Conservation (phyloP, 2,113 vertebrate species). For the Podarcis raffonei region DNA sequence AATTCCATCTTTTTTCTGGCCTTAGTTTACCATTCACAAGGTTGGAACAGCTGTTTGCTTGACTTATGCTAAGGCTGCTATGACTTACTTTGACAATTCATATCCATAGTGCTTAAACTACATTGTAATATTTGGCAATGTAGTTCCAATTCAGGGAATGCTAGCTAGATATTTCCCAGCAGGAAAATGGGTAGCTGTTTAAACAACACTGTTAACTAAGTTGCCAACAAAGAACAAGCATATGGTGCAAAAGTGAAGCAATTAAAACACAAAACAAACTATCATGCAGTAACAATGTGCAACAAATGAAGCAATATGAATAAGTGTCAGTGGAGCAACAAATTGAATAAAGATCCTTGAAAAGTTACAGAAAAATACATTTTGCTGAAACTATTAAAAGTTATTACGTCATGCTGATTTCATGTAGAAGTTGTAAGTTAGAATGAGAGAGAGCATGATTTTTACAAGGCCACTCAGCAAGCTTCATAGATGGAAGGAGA, state of each 20-base stretch:
- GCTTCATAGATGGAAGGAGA: neutral
- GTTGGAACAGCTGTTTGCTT: neutral
- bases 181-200: neutral
- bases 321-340: neutral
- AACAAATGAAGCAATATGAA: neutral
- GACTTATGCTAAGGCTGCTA: neutral
- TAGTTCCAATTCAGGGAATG: neutral
- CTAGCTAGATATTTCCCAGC: neutral
- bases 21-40: neutral
- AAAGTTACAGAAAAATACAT: neutral
- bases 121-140: neutral
- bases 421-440: neutral
- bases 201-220: neutral
- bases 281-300: neutral
- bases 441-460: neutral
- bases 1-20: neutral
- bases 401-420: neutral
- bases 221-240: neutral
- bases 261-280: neutral
- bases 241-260: neutral
- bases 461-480: neutral
- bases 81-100: neutral
- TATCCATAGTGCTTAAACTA: neutral
- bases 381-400: neutral
- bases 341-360: neutral